Conservation (phyloP, 2,797 vertebrate genomes). For the Salarias fasciatus region DNA sequence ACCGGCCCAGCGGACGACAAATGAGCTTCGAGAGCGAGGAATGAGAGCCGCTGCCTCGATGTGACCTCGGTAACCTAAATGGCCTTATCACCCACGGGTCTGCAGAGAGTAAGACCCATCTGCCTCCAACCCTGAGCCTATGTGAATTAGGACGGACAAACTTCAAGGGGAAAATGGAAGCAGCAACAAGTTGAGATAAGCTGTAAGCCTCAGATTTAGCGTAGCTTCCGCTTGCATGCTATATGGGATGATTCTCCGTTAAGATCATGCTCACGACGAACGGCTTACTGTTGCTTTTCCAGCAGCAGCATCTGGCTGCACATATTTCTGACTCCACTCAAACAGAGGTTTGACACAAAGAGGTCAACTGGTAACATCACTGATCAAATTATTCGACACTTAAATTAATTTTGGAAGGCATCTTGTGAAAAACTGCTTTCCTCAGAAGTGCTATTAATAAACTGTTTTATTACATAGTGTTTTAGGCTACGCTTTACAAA, state of each 20-base stretch:
- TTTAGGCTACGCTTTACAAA: neutral
- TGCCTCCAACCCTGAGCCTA: constrained; percentile 40
- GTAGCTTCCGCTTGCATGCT: constrained; percentile 37
- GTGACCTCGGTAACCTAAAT: constrained; percentile 41
- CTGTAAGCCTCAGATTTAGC: constrained; percentile 56
- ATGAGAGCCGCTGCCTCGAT: constrained; percentile 31
- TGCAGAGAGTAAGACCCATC: constrained; percentile 43
- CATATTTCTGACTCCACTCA: constrained; percentile 20
- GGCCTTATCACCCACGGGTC: constrained; percentile 57
- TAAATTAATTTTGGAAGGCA: constrained; percentile 6
- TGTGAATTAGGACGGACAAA: constrained; percentile 31
- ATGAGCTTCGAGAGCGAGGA: constrained; percentile 30
- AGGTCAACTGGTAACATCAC: constrained; percentile 27
- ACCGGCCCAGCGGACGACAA: constrained; percentile 51
- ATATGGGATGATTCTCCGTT: constrained; percentile 36
- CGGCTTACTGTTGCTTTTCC: constrained; percentile 30
- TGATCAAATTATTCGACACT: constrained; percentile 8
- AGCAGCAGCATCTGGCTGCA: constrained; percentile 27
- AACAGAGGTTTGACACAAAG: constrained; percentile 35
- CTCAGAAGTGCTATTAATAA: constrained; percentile 42
- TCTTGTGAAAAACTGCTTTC: constrained; percentile 18
- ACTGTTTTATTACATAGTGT: constrained; percentile 5
- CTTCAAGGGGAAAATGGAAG: constrained; percentile 25
- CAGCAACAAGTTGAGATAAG: constrained; percentile 48
- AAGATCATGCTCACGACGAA: constrained; percentile 23